Conservation (phyloP, 1,140 invertebrate species). For the Anagrus nilaparvatae region DNA sequence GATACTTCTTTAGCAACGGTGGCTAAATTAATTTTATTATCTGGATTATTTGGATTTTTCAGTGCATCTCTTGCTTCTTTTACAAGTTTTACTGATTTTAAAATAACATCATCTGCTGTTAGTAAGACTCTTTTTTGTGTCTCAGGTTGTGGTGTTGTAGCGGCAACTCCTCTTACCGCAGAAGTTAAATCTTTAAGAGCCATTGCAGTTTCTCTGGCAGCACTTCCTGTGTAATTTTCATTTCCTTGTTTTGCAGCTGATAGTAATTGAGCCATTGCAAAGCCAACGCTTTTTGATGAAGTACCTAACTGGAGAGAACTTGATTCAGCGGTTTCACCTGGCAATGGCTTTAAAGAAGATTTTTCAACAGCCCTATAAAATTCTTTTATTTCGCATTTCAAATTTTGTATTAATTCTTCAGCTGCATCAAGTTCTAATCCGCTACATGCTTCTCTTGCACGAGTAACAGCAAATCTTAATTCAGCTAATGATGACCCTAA, state of each 20-base stretch:
- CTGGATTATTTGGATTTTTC: slow-evolving; percentile 48
- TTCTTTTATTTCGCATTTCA: slow-evolving; percentile 75
- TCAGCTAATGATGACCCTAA: slow-evolving; percentile 68
- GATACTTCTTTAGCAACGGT: slow-evolving; percentile 57
- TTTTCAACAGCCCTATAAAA: slow-evolving; percentile 63
- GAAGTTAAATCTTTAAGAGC: slow-evolving; percentile 60
- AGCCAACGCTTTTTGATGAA: slow-evolving; percentile 52
- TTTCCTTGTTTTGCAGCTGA: slow-evolving; percentile 79
- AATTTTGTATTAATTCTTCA: slow-evolving; percentile 64
- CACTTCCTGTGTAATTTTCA: slow-evolving; percentile 71
- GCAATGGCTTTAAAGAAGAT: slow-evolving; percentile 66
- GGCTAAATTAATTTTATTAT: slow-evolving; percentile 50
- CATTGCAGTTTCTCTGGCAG: slow-evolving; percentile 69
- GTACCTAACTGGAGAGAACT: slow-evolving; percentile 61
- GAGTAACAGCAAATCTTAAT: slow-evolving; percentile 66
- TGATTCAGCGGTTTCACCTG: slow-evolving; percentile 75
- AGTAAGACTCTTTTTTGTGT: slow-evolving; percentile 56
- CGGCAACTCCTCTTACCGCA: slow-evolving; percentile 60
- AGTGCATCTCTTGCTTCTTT: slow-evolving; percentile 65
- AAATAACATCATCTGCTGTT: slow-evolving; percentile 68
- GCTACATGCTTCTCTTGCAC: slow-evolving; percentile 79
- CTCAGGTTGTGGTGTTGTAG: slow-evolving; percentile 52
- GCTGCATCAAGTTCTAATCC: slow-evolving; percentile 79
- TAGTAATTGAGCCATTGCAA: slow-evolving; percentile 67
- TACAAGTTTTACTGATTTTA: slow-evolving; percentile 63